phyloP scores from a whole-genome alignment of 2,888 invertebrate species.

The Ceriagrion tenellum region DNA sequence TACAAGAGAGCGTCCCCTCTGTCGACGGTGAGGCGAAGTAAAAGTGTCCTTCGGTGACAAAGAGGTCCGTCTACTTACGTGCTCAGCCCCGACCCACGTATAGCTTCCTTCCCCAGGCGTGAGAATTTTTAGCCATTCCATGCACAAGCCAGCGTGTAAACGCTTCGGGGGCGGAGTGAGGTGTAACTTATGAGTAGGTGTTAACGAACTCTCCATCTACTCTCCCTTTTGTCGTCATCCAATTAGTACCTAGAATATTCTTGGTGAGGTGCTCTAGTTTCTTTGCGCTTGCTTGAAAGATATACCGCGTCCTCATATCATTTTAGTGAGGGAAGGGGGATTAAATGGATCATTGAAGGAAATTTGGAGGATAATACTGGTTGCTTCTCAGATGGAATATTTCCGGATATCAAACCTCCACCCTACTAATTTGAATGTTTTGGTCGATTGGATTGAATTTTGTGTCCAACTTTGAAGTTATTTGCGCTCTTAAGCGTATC shows the following conservation, averaged over 20 bases:
- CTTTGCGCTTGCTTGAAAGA: neutral
- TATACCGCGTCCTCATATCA: neutral
- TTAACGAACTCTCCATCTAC: neutral
- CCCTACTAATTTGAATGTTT: too few species aligned
- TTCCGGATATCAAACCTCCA: too few species aligned
- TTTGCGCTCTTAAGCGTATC: too few species aligned
- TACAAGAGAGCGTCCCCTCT: neutral
- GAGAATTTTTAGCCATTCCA: neutral
- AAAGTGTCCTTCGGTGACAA: slow-evolving; percentile 3
- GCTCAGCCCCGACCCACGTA: neutral
- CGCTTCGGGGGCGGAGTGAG: neutral
- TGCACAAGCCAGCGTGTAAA: neutral
- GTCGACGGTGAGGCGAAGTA: neutral
- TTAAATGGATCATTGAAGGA: too few species aligned
- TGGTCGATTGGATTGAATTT: too few species aligned
- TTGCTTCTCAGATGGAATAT: too few species aligned
- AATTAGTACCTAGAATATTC: neutral
- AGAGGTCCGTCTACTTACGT: neutral
- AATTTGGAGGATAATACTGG: too few species aligned
- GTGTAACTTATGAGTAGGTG: neutral
- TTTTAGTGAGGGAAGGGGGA: too few species aligned
- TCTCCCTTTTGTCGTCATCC: neutral
- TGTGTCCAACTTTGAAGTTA: too few species aligned
- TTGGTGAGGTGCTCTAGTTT: neutral
- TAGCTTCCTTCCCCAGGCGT: neutral